Percentiles rank a stretch among this genome's conserved stretches.
These are phyloP conservation scores for Rhineura floridana DNA, from an alignment of 2,113 vertebrate species.

Conservation along the genomic window DNA sequence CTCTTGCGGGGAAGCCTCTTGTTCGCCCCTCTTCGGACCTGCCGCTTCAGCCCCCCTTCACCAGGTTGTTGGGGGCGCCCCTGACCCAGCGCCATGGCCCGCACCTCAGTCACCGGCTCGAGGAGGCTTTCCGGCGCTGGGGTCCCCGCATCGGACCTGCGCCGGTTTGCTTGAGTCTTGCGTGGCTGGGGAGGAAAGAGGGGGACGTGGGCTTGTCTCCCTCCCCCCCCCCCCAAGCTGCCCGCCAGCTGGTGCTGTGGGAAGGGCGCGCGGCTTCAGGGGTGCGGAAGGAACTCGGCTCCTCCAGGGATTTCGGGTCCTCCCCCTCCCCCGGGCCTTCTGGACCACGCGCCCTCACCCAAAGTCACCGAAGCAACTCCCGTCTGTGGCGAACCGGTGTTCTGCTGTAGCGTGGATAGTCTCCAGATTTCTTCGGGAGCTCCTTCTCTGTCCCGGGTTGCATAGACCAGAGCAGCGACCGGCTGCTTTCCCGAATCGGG, in stretches of 20 bases:
- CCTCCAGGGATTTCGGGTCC: background rate
- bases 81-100: background rate
- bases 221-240: too few species aligned
- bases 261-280: background rate
- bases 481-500: background rate
- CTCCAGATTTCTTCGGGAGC: constrained; percentile 22
- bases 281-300: too few species aligned
- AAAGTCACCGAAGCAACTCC: constrained; percentile 17
- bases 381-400: background rate
- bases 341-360: background rate
- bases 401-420: constrained; percentile 42
- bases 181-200: background rate
- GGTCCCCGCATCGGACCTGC: background rate
- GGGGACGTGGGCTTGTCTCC: too few species aligned
- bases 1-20: background rate
- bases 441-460: constrained; percentile 1
- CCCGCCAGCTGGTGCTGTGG: background rate
- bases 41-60: background rate
- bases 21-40: background rate
- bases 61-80: background rate
- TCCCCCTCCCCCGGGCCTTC: background rate
- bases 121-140: background rate
- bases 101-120: background rate
- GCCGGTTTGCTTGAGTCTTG: background rate
- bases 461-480: constrained; percentile 22